Evolutionary conservation across 2,888 invertebrate species (phyloP).

Genomic region (Tetranychus piercei): DNA sequence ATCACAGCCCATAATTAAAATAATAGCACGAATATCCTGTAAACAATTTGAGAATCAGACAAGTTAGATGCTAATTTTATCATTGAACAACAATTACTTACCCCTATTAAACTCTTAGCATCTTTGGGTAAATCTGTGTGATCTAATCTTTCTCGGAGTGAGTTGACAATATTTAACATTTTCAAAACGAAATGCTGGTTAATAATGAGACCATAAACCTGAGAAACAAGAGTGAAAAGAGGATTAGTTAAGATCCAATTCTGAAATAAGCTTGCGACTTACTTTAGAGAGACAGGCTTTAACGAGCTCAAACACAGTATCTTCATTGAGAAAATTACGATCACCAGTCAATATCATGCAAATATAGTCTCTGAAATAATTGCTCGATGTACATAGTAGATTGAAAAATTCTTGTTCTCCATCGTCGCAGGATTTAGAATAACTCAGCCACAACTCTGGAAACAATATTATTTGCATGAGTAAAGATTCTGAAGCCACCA

Average conservation of each 20-base stretch:
- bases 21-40: neutral
- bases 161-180: slow-evolving; percentile 10
- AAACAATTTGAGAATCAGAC: neutral
- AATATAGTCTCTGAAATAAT: slow-evolving; percentile 66
- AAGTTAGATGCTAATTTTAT: neutral
- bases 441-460: slow-evolving; percentile 78
- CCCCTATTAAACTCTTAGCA: slow-evolving; percentile 8
- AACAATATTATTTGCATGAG: slow-evolving; percentile 71
- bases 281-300: slow-evolving; percentile 76
- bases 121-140: slow-evolving; percentile 11
- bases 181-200: slow-evolving; percentile 12
- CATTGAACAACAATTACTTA: slow-evolving; percentile 3
- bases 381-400: slow-evolving; percentile 29
- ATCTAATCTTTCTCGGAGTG: slow-evolving; percentile 8
- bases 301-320: slow-evolving; percentile 65
- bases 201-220: slow-evolving; percentile 14
- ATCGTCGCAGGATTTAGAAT: slow-evolving; percentile 48
- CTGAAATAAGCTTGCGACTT: slow-evolving; percentile 24
- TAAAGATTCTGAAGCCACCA: slow-evolving; percentile 74
- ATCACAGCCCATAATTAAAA: neutral
- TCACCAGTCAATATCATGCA: slow-evolving; percentile 74
- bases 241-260: neutral
- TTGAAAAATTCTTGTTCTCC: slow-evolving; percentile 15
- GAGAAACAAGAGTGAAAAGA: neutral
- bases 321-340: slow-evolving; percentile 60